Percentiles rank a stretch among this genome's conserved stretches.
phyloP scores from a whole-genome alignment of 1,140 invertebrate species.

The Camponotus pennsylvanicus region DNA sequence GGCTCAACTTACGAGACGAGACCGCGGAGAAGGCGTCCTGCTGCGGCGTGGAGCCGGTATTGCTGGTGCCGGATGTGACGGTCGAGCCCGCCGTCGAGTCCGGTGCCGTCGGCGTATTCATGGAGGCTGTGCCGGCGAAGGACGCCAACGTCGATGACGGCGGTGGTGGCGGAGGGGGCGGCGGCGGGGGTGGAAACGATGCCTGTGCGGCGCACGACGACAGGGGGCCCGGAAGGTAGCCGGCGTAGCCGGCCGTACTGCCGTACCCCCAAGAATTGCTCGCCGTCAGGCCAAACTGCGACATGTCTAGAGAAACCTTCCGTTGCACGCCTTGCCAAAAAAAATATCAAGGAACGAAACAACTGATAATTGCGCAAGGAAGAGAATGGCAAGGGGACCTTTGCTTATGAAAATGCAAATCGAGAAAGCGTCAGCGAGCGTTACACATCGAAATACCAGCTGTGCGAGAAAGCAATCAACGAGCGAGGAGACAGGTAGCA shows the following conservation, averaged over 20 bases:
- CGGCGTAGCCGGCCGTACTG: constrained; percentile 92
- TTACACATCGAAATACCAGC: background rate
- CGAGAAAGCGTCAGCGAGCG: background rate
- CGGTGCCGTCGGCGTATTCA: constrained; percentile 87
- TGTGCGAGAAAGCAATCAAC: constrained; percentile 8
- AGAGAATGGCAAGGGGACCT: too few relatives aligned
- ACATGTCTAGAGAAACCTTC: constrained; percentile 88
- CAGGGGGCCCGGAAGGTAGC: constrained; percentile 89
- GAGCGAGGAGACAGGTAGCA: background rate
- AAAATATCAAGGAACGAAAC: background rate
- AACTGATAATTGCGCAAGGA: background rate
- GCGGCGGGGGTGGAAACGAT: constrained; percentile 88
- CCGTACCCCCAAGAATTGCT: constrained; percentile 94
- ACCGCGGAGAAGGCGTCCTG: constrained; percentile 83
- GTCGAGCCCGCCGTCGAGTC: constrained; percentile 89
- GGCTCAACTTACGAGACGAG: constrained; percentile 81
- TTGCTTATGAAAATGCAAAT: background rate
- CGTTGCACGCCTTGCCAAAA: constrained; percentile 16
- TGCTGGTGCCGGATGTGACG: constrained; percentile 79
- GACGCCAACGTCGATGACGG: constrained; percentile 87
- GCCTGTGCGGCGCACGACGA: constrained; percentile 89
- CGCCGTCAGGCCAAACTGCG: constrained; percentile 92
- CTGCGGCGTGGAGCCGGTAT: constrained; percentile 78
- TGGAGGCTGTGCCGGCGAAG: constrained; percentile 80
- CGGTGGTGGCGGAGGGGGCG: constrained; percentile 89